These are phyloP conservation scores for Leptestheria dahalacensis DNA, from an alignment of 1,140 invertebrate genomes.

Conservation along the genomic window DNA sequence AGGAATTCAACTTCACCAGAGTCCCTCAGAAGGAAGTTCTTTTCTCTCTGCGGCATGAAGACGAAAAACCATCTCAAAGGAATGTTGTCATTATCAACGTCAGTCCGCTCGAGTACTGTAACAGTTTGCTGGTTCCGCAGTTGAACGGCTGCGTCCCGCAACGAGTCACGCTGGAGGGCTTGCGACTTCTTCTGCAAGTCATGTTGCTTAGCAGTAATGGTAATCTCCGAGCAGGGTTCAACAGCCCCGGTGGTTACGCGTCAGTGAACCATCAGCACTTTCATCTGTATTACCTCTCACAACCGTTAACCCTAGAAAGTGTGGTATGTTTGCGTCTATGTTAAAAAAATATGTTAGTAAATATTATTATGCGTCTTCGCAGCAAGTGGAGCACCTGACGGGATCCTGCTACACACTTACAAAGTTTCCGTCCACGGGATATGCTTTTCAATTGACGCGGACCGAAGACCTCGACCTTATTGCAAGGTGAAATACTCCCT, in stretches of 20 bases:
- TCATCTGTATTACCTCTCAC: conserved; percentile 51
- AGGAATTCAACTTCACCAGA: conserved; percentile 52
- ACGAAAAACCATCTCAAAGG: conserved; percentile 22
- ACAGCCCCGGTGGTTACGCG: conserved; percentile 57
- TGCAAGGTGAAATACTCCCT: conserved; percentile 21
- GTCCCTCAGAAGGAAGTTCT: conserved; percentile 40
- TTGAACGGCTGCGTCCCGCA: conserved; percentile 41
- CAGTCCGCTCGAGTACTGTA: conserved; percentile 49
- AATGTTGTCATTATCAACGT: conserved; percentile 40
- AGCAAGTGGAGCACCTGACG: conserved; percentile 30
- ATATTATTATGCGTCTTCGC: conserved; percentile 10
- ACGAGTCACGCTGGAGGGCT: conserved; percentile 32
- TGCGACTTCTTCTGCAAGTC: conserved; percentile 32
- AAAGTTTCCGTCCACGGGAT: conserved; percentile 42
- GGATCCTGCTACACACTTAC: conserved; percentile 33
- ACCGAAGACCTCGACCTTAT: conserved; percentile 26
- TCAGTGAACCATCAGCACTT: conserved; percentile 69
- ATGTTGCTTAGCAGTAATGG: conserved; percentile 35
- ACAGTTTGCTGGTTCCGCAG: conserved; percentile 46
- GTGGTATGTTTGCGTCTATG: conserved; percentile 32
- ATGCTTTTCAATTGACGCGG: conserved; percentile 40
- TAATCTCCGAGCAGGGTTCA: conserved; percentile 48
- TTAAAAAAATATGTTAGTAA: conserved; percentile 5
- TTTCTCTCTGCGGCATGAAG: conserved; percentile 25
- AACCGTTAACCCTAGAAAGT: conserved; percentile 43